These are phyloP conservation scores for Neomicropteryx cornuta DNA, from an alignment of 1,140 invertebrate species.

Conservation along the genomic window DNA sequence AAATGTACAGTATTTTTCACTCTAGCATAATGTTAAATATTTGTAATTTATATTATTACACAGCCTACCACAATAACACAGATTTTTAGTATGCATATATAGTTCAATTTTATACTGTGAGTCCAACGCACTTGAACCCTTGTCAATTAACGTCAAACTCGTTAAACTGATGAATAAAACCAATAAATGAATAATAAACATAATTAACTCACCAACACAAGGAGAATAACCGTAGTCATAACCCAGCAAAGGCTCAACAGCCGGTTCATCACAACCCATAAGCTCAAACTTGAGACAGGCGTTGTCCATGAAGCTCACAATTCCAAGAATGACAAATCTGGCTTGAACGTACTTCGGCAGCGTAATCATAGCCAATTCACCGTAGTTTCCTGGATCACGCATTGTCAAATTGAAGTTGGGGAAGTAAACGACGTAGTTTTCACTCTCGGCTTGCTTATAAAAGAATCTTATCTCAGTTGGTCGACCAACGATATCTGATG, in stretches of 20 bases:
- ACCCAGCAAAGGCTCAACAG: slow-evolving; percentile 68
- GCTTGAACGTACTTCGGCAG: slow-evolving; percentile 88
- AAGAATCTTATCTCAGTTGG: slow-evolving; percentile 94
- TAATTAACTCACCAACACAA: slow-evolving; percentile 63
- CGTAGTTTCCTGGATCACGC: slow-evolving; percentile 86
- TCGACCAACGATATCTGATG: slow-evolving; percentile 87
- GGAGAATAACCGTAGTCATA: slow-evolving; percentile 91
- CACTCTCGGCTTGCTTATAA: slow-evolving; percentile 86
- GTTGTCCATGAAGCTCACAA: slow-evolving; percentile 93
- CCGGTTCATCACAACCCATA: slow-evolving; percentile 86
- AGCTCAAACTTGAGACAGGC: slow-evolving; percentile 93
- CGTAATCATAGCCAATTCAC: slow-evolving; percentile 91
- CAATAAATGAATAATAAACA: too few species aligned
- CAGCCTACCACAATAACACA: too few species aligned
- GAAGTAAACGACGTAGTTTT: slow-evolving; percentile 94
- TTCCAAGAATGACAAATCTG: slow-evolving; percentile 84
- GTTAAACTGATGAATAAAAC: too few species aligned
- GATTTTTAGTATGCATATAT: too few species aligned
- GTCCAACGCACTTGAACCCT: too few species aligned
- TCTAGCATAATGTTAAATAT: too few species aligned
- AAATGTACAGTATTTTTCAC: too few species aligned
- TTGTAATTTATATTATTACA: too few species aligned
- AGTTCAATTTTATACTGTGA: too few species aligned
- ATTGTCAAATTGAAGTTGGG: slow-evolving; percentile 91
- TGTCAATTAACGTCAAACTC: too few species aligned